Conservation (phyloP, 2,797 vertebrate genomes). For the Lacerta agilis region DNA sequence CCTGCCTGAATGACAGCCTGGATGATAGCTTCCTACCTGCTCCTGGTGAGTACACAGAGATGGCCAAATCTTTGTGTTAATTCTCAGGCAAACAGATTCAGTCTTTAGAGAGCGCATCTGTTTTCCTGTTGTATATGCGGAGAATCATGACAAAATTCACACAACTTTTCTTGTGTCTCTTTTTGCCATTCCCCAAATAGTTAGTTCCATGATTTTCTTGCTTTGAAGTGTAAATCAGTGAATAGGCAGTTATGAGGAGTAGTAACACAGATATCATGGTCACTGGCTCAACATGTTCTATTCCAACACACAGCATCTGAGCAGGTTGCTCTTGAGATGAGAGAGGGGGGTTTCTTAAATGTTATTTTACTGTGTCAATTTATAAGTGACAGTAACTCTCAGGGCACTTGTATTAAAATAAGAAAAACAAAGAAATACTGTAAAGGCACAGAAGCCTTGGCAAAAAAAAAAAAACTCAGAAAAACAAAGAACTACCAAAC, state of each 20-base stretch:
- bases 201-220: not conserved
- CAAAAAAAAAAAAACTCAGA: not conserved
- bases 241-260: not conserved
- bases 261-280: not conserved
- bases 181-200: not conserved
- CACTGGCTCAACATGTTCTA: not conserved
- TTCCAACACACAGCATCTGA: not conserved
- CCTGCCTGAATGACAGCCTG: constrained; percentile 75
- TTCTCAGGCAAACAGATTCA: not conserved
- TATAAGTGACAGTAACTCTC: not conserved
- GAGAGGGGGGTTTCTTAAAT: not conserved
- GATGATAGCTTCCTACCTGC: constrained; percentile 84
- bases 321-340: not conserved
- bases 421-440: not conserved
- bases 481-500: too few species aligned
- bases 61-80: not conserved
- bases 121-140: not conserved
- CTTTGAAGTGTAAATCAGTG: not conserved
- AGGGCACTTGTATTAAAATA: not conserved
- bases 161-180: not conserved
- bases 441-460: not conserved
- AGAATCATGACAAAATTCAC: not conserved
- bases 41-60: constrained; percentile 81
- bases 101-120: not conserved
- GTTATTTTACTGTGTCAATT: not conserved